Conservation (phyloP, 2,113 vertebrate genomes). For the Oncorhynchus gorbuscha region DNA sequence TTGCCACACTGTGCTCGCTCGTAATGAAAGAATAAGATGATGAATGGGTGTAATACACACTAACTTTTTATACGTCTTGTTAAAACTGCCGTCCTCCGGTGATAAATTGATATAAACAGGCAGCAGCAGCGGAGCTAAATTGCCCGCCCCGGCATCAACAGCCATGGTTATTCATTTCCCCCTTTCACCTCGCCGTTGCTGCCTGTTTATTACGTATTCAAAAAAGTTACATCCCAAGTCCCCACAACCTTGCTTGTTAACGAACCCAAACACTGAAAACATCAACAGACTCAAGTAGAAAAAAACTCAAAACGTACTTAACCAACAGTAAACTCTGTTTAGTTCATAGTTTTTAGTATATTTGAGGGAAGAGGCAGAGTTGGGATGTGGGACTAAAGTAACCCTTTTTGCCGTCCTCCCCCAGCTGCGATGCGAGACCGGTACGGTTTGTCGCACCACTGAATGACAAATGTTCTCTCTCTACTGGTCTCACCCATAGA, state of each 20-base stretch:
- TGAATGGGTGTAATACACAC: constrained; percentile 71
- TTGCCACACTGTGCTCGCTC: constrained; percentile 40
- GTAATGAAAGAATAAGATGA: constrained; percentile 70
- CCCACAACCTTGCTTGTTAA: not conserved
- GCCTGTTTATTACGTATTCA: constrained; percentile 37
- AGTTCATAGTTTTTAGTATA: too few relatives aligned
- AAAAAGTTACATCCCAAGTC: constrained; percentile 29
- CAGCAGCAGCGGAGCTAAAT: constrained; percentile 27
- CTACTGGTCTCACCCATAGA: too few relatives aligned
- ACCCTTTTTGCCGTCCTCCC: not conserved
- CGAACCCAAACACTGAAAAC: too few relatives aligned
- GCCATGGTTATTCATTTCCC: constrained; percentile 46
- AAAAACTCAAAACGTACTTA: too few relatives aligned
- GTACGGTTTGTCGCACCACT: too few relatives aligned
- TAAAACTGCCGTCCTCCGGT: constrained; percentile 57
- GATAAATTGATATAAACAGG: constrained; percentile 66
- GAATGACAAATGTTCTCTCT: too few relatives aligned
- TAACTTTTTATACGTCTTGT: constrained; percentile 74
- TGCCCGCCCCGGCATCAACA: constrained; percentile 45
- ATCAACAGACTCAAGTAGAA: too few relatives aligned
- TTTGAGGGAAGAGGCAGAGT: too few relatives aligned
- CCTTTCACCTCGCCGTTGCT: constrained; percentile 25
- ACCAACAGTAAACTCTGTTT: too few relatives aligned
- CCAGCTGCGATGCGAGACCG: constrained; percentile 1
- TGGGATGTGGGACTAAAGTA: too few relatives aligned